Percentiles rank a stretch among this genome's conserved stretches.
Evolutionary conservation across 2,888 invertebrate species (phyloP).

Genomic region (Drosophila gaucha): DNA sequence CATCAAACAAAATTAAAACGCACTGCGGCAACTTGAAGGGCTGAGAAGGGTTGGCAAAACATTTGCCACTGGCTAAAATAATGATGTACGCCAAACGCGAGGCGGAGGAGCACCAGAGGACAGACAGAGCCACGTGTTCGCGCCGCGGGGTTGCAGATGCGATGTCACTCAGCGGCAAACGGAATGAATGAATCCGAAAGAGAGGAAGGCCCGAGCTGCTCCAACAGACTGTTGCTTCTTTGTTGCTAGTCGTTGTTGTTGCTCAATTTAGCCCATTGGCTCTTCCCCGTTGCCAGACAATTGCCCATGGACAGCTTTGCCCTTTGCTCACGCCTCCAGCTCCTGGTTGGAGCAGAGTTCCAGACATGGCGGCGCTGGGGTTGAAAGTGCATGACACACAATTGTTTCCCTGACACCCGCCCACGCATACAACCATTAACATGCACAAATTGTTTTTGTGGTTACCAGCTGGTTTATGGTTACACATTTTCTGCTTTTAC

Average conservation of each 20-base stretch:
- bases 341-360: constrained; percentile 12
- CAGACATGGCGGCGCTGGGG: constrained; percentile 66
- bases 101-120: neutral
- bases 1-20: constrained; percentile 80
- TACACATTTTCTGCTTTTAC: constrained; percentile 55
- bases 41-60: constrained; percentile 56
- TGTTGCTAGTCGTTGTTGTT: constrained; percentile 26
- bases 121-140: constrained; percentile 57
- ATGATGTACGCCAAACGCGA: constrained; percentile 53
- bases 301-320: constrained; percentile 49
- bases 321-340: constrained; percentile 1
- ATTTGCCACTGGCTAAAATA: constrained; percentile 60
- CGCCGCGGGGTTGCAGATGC: constrained; percentile 16
- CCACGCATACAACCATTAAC: constrained; percentile 52
- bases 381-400: constrained; percentile 81
- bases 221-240: constrained; percentile 63
- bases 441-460: constrained; percentile 76
- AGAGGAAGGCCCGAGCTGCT: constrained; percentile 37
- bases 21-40: constrained; percentile 33
- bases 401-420: constrained; percentile 51
- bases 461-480: constrained; percentile 72
- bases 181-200: constrained; percentile 63
- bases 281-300: constrained; percentile 53
- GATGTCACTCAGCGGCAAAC: constrained; percentile 56
- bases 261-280: constrained; percentile 73